phyloP scores from a whole-genome alignment of 1,140 invertebrate species.

The Amyelois transitella region DNA sequence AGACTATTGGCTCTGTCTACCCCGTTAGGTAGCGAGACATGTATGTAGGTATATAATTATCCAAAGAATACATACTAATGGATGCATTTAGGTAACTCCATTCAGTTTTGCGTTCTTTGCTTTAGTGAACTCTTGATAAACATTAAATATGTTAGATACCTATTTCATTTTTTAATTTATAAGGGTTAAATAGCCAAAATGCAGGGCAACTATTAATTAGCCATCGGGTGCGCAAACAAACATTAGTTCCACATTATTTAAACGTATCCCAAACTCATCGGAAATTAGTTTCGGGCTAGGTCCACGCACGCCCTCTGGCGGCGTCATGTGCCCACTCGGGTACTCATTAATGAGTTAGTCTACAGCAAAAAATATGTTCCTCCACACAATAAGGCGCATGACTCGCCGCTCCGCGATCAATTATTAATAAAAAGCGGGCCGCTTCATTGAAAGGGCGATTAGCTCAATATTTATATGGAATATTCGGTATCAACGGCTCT shows the following conservation, averaged over 20 bases:
- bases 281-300: constrained; percentile 54
- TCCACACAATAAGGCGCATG: constrained; percentile 64
- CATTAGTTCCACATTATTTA: constrained; percentile 56
- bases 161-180: neutral
- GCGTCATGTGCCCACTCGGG: constrained; percentile 42
- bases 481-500: constrained; percentile 73
- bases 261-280: constrained; percentile 40
- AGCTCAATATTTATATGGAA: constrained; percentile 75
- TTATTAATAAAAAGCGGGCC: constrained; percentile 74
- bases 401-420: constrained; percentile 68
- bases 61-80: no score
- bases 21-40: no score
- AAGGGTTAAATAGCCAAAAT: neutral
- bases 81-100: no score
- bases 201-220: constrained; percentile 5
- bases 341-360: constrained; percentile 61
- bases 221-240: constrained; percentile 40
- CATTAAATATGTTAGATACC: no score
- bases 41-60: no score
- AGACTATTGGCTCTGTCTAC: no score
- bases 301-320: constrained; percentile 32
- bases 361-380: constrained; percentile 64
- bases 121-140: no score
- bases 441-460: constrained; percentile 74
- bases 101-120: no score